phyloP scores from a whole-genome alignment of 2,797 vertebrate species.

The Muscicapa comitata region DNA sequence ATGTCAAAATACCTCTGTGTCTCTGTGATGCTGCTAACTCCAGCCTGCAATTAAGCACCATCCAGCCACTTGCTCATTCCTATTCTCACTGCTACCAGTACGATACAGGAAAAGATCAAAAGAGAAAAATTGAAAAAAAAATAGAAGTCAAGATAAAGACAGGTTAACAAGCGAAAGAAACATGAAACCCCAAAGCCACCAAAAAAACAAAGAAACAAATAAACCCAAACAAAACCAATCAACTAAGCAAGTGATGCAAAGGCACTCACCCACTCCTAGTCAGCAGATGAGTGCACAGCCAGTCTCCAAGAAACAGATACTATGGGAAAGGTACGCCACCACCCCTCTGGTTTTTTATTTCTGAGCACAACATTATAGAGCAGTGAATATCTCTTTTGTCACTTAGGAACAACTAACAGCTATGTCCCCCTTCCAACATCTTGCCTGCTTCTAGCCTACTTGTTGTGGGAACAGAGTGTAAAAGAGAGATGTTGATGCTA shows the following conservation, averaged over 20 bases:
- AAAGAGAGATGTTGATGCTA: neutral
- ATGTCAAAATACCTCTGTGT: neutral
- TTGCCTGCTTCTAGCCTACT: neutral
- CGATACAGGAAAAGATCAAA: neutral
- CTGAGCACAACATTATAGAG: neutral
- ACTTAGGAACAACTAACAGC: neutral
- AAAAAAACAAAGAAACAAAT: neutral
- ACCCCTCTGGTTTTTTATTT: neutral
- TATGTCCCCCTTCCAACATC: neutral
- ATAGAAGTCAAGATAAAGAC: neutral
- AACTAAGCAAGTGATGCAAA: neutral
- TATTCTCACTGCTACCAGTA: neutral
- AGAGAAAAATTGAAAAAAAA: neutral
- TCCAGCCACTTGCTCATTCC: neutral
- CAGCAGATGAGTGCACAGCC: neutral
- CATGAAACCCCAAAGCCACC: neutral
- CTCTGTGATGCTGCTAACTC: neutral
- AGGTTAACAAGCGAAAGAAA: neutral
- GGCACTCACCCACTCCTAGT: neutral
- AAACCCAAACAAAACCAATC: neutral
- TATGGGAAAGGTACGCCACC: neutral
- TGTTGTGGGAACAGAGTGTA: accelerated
- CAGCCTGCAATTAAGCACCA: neutral
- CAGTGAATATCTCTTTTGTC: neutral
- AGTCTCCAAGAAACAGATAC: neutral